Percentiles rank a stretch among this genome's conserved stretches.
Conservation (phyloP, 2,113 vertebrate species). For the Antechinus flavipes region DNA sequence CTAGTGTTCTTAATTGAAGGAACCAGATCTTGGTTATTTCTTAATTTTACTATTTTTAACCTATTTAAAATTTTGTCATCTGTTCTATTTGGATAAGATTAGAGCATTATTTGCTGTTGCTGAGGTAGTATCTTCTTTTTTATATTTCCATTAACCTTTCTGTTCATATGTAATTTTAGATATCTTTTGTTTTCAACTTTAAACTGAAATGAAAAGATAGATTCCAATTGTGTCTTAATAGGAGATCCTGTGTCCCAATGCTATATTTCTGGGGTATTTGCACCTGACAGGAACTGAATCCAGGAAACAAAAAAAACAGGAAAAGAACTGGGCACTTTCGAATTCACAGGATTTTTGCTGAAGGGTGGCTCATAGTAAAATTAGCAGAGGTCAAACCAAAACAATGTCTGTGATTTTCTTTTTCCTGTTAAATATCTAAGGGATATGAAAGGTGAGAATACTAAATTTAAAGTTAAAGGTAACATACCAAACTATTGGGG, state of each 20-base stretch:
- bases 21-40: neutral
- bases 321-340: slow-evolving; percentile 2
- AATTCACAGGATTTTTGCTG: slow-evolving; percentile 14
- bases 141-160: slow-evolving; percentile 21
- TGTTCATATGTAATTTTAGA: slow-evolving; percentile 55
- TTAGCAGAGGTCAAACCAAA: neutral
- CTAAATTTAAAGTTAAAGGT: slow-evolving; percentile 18
- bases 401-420: neutral
- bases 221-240: slow-evolving; percentile 48
- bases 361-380: neutral
- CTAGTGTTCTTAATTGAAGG: neutral
- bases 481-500: neutral
- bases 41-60: neutral
- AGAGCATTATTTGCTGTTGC: neutral
- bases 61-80: slow-evolving; percentile 17
- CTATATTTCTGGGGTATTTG: slow-evolving; percentile 54
- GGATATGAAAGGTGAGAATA: neutral
- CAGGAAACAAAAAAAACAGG: slow-evolving; percentile 55
- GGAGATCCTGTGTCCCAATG: slow-evolving; percentile 20
- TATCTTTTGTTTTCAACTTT: slow-evolving; percentile 41
- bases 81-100: neutral
- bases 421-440: slow-evolving; percentile 28
- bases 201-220: slow-evolving; percentile 38
- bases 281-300: slow-evolving; percentile 50
- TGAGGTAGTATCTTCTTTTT: neutral